phyloP scores from a whole-genome alignment of 1,140 invertebrate species.

The Theocolax elegans region DNA sequence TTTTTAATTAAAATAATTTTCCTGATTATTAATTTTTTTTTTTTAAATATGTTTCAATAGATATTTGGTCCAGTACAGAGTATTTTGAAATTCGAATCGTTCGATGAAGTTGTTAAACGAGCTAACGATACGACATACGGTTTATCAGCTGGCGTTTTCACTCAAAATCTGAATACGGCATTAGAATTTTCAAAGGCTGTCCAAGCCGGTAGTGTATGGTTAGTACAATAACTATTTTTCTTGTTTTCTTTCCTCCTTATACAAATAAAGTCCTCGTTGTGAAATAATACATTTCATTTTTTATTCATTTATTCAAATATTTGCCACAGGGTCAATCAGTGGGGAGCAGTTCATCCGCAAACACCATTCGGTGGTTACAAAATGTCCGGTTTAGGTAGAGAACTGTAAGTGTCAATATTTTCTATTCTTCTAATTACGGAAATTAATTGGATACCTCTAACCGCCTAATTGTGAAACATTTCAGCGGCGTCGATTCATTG shows the following conservation, averaged over 20 bases:
- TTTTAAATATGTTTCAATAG: constrained; percentile 58
- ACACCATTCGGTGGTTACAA: constrained; percentile 87
- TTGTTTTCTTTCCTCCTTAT: background rate
- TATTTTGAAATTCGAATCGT: constrained; percentile 80
- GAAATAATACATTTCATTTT: constrained; percentile 10
- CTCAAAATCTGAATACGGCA: constrained; percentile 85
- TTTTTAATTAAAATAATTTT: no score
- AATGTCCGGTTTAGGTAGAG: constrained; percentile 80
- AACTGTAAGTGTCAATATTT: constrained; percentile 70
- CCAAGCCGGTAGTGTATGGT: constrained; percentile 78
- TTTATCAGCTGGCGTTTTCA: constrained; percentile 86
- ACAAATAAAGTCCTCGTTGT: background rate
- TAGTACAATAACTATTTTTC: constrained; percentile 45
- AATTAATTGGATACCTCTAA: no score
- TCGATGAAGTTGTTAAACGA: constrained; percentile 88
- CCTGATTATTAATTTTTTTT: background rate
- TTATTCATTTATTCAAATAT: no score
- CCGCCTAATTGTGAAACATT: no score
- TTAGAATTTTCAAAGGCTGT: constrained; percentile 79
- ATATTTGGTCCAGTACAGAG: constrained; percentile 81
- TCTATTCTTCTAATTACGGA: no score
- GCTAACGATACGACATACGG: constrained; percentile 90
- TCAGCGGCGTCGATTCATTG: constrained; percentile 78
- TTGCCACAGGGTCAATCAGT: constrained; percentile 80
- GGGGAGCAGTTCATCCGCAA: constrained; percentile 73